A percentile compares a stretch with the other conserved stretches of the same genome.
Conservation (phyloP, 2,797 vertebrate species). For the Schizothorax lantsangensis region DNA sequence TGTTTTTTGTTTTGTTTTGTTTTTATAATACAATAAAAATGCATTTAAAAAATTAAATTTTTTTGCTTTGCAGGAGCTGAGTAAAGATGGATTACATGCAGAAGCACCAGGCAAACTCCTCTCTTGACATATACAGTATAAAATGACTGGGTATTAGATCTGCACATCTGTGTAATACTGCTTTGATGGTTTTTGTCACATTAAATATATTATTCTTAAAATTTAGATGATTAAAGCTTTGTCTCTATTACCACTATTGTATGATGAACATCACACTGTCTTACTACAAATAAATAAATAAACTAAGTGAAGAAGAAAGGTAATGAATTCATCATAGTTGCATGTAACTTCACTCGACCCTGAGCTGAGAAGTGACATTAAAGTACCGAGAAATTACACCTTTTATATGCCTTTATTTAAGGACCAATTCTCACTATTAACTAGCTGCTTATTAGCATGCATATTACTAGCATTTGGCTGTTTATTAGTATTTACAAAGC, state of each 20-base stretch:
- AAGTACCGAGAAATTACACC: background rate
- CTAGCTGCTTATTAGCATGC: background rate
- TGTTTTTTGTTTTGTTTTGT: background rate
- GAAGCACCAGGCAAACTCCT: background rate
- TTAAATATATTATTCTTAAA: background rate
- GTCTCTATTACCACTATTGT: background rate
- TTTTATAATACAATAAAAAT: background rate
- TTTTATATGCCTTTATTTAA: background rate
- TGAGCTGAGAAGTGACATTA: background rate
- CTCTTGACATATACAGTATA: background rate
- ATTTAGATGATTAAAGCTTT: background rate
- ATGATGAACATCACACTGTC: background rate
- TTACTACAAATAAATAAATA: background rate
- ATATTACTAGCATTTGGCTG: background rate
- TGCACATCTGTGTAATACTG: background rate
- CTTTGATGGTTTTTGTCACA: background rate
- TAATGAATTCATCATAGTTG: background rate
- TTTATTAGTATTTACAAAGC: background rate
- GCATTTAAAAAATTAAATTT: no score
- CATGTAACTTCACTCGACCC: background rate
- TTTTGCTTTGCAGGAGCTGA: slow-evolving; percentile 23
- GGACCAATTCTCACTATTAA: background rate
- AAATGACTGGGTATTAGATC: background rate
- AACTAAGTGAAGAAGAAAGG: background rate
- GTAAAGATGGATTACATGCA: background rate